phyloP scores from a whole-genome alignment of 2,113 vertebrate genomes.

The Notothenia rossii region DNA sequence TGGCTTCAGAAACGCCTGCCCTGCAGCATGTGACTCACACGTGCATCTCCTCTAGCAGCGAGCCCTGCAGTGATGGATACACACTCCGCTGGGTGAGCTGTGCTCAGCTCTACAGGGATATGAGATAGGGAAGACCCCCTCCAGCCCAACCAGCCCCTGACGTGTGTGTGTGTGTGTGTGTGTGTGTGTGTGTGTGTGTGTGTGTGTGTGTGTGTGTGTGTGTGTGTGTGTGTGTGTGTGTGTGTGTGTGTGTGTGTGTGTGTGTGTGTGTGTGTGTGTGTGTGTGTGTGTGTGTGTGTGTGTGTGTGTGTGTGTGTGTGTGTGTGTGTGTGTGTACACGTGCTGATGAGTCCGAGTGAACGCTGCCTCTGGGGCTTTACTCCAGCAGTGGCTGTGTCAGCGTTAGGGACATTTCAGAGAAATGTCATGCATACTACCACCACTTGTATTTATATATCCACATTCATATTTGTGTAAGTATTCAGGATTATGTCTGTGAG shows the following conservation, averaged over 20 bases:
- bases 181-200: slow-evolving; percentile 12
- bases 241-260: slow-evolving; percentile 20
- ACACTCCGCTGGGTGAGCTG: slow-evolving; percentile 55
- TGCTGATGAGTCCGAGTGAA: slow-evolving; percentile 70
- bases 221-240: slow-evolving; percentile 17
- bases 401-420: slow-evolving; percentile 72
- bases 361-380: slow-evolving; percentile 62
- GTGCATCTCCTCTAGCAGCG: slow-evolving; percentile 30
- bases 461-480: not conserved
- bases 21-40: slow-evolving; percentile 52
- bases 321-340: slow-evolving; percentile 18
- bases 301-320: slow-evolving; percentile 13
- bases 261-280: not conserved
- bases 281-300: slow-evolving; percentile 15
- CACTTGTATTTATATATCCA: slow-evolving; percentile 21
- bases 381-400: slow-evolving; percentile 72
- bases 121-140: slow-evolving; percentile 59
- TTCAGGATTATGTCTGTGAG: not conserved
- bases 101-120: slow-evolving; percentile 49
- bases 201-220: slow-evolving; percentile 14
- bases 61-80: slow-evolving; percentile 55
- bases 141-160: slow-evolving; percentile 42
- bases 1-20: slow-evolving; percentile 39
- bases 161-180: slow-evolving; percentile 15
- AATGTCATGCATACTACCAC: slow-evolving; percentile 67